These are phyloP conservation scores for Gnathonemus longibarbis DNA, from an alignment of 2,113 vertebrate species.

Conservation along the genomic window DNA sequence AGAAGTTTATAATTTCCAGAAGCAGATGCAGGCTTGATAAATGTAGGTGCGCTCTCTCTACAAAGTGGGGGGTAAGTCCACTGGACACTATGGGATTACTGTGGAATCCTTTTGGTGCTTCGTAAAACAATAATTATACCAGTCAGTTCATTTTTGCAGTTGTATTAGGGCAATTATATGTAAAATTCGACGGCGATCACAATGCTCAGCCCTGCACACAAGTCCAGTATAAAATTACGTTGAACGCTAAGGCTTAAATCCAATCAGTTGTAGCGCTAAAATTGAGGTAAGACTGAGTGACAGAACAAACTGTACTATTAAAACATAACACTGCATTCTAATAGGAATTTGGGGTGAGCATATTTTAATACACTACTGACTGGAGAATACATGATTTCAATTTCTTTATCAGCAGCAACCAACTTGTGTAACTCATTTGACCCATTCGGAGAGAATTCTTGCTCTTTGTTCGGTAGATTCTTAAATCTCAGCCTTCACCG, in stretches of 20 bases:
- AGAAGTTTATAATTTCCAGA: conserved; percentile 52
- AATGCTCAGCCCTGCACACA: neutral
- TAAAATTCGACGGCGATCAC: neutral
- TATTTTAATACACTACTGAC: neutral
- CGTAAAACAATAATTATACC: conserved; percentile 13
- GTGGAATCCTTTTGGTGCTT: conserved; percentile 14
- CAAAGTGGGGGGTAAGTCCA: conserved; percentile 25
- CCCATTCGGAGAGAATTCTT: neutral
- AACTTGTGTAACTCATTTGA: neutral
- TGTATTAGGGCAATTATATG: too few relatives aligned
- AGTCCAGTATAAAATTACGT: neutral
- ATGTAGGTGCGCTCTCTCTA: conserved; percentile 60
- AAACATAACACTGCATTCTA: neutral
- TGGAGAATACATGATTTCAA: neutral
- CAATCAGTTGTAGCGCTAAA: neutral
- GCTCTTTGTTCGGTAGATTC: neutral
- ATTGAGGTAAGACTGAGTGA: neutral
- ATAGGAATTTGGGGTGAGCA: neutral
- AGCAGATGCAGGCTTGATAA: conserved; percentile 64
- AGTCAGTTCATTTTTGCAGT: neutral
- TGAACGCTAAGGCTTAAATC: neutral
- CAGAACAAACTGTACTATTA: conserved; percentile 4
- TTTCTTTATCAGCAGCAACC: neutral
- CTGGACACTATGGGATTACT: conserved; percentile 2
- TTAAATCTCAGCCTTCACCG: conserved; percentile 32